phyloP scores from a whole-genome alignment of 2,113 vertebrate species.

The Ginglymostoma cirratum region DNA sequence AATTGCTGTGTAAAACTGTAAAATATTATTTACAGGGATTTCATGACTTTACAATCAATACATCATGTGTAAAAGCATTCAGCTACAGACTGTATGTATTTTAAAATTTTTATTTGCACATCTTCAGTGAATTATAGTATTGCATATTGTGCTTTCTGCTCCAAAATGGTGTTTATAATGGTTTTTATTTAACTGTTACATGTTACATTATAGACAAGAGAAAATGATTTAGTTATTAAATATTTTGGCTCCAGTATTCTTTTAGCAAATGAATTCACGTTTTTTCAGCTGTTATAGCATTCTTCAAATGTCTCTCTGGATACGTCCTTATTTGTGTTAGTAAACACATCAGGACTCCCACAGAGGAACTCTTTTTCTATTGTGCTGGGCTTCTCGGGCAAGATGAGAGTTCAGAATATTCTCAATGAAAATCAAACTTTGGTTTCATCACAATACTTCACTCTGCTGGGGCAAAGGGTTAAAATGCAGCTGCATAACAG shows the following conservation, averaged over 20 bases:
- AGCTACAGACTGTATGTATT: neutral
- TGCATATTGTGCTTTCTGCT: neutral
- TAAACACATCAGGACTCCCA: neutral
- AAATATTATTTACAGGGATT: neutral
- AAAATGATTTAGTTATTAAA: neutral
- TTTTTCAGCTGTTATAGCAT: neutral
- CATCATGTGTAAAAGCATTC: neutral
- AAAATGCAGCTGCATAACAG: neutral
- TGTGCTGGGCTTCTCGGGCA: neutral
- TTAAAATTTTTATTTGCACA: neutral
- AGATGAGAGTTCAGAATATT: neutral
- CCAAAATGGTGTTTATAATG: neutral
- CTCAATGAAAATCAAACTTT: neutral
- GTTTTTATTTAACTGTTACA: neutral
- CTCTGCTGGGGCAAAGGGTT: neutral
- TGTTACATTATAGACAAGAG: neutral
- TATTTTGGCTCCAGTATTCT: neutral
- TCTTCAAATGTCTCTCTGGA: neutral
- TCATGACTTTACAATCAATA: neutral
- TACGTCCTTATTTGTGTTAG: neutral
- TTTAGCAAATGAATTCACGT: neutral
- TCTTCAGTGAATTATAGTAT: neutral
- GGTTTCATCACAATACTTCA: neutral
- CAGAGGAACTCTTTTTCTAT: neutral
- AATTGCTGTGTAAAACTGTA: neutral